Conservation (phyloP, 2,888 invertebrate genomes). For the Allygus modestus region DNA sequence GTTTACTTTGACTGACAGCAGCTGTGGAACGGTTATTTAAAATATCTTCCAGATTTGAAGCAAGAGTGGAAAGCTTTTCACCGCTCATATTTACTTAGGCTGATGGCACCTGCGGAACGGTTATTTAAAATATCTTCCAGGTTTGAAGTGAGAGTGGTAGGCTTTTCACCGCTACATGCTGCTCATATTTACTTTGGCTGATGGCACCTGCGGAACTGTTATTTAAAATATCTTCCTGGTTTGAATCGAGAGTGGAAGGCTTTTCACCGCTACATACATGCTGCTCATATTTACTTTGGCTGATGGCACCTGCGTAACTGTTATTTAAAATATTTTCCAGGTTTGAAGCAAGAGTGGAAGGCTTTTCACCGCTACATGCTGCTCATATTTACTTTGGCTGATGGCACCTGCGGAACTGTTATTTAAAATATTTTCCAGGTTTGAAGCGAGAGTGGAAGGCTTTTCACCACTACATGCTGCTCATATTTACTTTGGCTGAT, state of each 20-base stretch:
- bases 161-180: constrained; percentile 32
- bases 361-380: too few species aligned
- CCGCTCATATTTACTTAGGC: constrained; percentile 52
- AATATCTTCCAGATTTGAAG: constrained; percentile 9
- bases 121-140: constrained; percentile 3
- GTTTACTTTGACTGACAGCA: constrained; percentile 40
- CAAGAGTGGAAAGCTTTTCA: constrained; percentile 55
- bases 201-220: constrained; percentile 47
- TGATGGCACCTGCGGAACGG: not conserved
- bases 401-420: constrained; percentile 11
- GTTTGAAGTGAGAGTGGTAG: constrained; percentile 46
- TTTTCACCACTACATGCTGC: constrained; percentile 49
- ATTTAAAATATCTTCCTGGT: constrained; percentile 40
- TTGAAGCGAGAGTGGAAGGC: constrained; percentile 44
- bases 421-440: constrained; percentile 35
- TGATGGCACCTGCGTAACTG: constrained; percentile 45
- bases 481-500: constrained; percentile 55
- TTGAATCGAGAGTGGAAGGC: constrained; percentile 44
- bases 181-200: constrained; percentile 50
- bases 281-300: constrained; percentile 57
- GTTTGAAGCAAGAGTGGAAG: too few species aligned
- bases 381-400: too few species aligned
- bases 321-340: constrained; percentile 45
- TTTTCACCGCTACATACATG: constrained; percentile 48
- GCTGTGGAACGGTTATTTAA: constrained; percentile 23